Evolutionary conservation across 2,113 vertebrate species (phyloP), one percentile per base, ranked within the genome.

Genomic region (Dromiciops gliroides): DNA sequence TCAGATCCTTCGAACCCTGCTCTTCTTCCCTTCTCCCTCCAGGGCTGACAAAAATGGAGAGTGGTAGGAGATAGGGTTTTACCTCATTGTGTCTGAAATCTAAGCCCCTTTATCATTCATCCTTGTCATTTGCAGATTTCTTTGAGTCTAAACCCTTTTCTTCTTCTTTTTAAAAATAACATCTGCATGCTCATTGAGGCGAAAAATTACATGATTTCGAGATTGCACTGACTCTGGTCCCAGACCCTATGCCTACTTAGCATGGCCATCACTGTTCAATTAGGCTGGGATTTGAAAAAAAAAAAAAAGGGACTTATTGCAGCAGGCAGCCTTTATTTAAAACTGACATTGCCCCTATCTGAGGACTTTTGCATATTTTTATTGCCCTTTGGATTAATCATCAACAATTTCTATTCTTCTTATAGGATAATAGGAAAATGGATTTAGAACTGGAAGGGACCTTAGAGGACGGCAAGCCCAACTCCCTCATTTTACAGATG

Each of bases 141-240:
- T 98, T 97, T 98, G 96, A 97, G 60, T 96, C 93, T 51, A 51
- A 97, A 95, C 91, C 91, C 95, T 0, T 94, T 94, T 49, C 47
- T 91, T 51, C 89, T 7, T 19, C 75, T 92, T 4, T 0, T 50
- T n/a, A 95, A 91, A 95, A 89, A 93, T 97, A 97, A 98, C 95
- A 98, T 98, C 97, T 98, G 97, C 95, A 95, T 96, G 94, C 89
- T 98, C 97, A 98, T 1, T 97, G 98, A 99, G 97, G 98, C 94
- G 97, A 98, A 98, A 99, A 99, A 98, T 98, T 98, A 98, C 98
- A 98, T 12, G 90, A 98, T 98, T 98, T 97, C 95, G 56, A 97
- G 98, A 97, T 98, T 97, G 10, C 44, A 16, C 97, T 47, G 97
- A 67, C 96, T 97, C 95, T 0, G 8, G 95, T 95, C 97, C 98